Percentiles rank a stretch among this genome's conserved stretches.
These are phyloP conservation scores for Entomobrya multifasciata DNA, from an alignment of 2,888 invertebrate genomes.

Conservation along the genomic window DNA sequence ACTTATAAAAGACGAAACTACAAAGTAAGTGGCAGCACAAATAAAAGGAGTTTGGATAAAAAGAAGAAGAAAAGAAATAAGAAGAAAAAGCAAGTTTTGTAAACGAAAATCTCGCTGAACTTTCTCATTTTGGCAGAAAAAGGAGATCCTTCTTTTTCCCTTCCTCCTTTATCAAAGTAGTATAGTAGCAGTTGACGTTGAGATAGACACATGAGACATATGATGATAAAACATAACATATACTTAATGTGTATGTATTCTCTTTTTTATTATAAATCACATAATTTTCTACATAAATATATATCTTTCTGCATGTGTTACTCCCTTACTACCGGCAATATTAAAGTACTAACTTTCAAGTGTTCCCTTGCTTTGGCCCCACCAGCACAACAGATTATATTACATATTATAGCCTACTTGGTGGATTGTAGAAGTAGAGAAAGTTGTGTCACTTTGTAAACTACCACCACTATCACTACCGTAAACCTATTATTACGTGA, in stretches of 20 bases:
- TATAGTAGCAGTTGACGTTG: conserved; percentile 37
- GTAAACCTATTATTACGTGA: neutral
- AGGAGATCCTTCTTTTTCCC: neutral
- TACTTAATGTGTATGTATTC: neutral
- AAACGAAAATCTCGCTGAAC: conserved; percentile 36
- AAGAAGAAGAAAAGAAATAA: conserved; percentile 15
- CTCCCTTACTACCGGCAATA: no score
- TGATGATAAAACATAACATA: conserved; percentile 11
- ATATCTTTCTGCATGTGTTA: neutral
- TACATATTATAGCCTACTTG: conserved; percentile 21
- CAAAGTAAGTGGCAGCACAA: conserved; percentile 55
- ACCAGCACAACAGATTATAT: conserved; percentile 34
- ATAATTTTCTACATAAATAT: neutral
- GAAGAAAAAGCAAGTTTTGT: conserved; percentile 44
- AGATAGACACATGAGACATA: conserved; percentile 34
- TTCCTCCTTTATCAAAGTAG: neutral
- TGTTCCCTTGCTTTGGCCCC: neutral
- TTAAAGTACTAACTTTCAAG: conserved; percentile 15
- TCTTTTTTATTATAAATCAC: neutral
- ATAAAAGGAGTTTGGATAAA: conserved; percentile 13
- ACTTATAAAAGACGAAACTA: conserved; percentile 42
- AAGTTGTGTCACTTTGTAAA: conserved; percentile 30
- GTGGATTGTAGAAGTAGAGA: neutral
- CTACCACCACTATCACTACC: neutral
- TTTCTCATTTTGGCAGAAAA: conserved; percentile 52